Evolutionary conservation across 2,888 invertebrate species (phyloP).

Genomic region (Xanthorhoe designata): DNA sequence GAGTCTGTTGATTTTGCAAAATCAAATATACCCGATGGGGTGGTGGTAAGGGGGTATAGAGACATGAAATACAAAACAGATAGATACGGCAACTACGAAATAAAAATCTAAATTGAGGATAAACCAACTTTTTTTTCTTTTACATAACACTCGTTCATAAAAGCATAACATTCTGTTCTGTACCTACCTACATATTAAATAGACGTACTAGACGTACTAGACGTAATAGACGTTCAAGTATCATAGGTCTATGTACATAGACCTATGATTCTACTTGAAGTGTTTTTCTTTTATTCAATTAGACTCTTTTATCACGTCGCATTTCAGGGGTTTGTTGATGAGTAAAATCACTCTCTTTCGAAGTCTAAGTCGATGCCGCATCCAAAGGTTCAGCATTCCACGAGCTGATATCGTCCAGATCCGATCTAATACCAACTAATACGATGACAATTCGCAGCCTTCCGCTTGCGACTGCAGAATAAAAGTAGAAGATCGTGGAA

Average conservation of each 20-base stretch:
- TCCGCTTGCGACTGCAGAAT: conserved; percentile 41
- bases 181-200: not conserved
- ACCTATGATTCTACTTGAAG: too few relatives aligned
- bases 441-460: conserved; percentile 77
- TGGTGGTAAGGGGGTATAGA: conserved; percentile 19
- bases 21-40: conserved; percentile 54
- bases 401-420: conserved; percentile 49
- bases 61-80: not conserved
- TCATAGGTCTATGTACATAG: too few relatives aligned
- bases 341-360: not conserved
- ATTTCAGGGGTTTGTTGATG: not conserved
- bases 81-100: not conserved
- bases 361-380: not conserved
- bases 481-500: conserved; percentile 26
- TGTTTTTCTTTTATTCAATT: too few relatives aligned
- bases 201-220: too few relatives aligned
- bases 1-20: conserved; percentile 52
- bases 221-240: too few relatives aligned
- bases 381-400: conserved; percentile 3
- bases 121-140: too few relatives aligned
- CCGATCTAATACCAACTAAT: conserved; percentile 73
- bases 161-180: too few relatives aligned
- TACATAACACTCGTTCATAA: too few relatives aligned
- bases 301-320: too few relatives aligned
- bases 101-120: not conserved